Conservation (phyloP, 2,888 invertebrate genomes). For the Boloria euphrosyne region DNA sequence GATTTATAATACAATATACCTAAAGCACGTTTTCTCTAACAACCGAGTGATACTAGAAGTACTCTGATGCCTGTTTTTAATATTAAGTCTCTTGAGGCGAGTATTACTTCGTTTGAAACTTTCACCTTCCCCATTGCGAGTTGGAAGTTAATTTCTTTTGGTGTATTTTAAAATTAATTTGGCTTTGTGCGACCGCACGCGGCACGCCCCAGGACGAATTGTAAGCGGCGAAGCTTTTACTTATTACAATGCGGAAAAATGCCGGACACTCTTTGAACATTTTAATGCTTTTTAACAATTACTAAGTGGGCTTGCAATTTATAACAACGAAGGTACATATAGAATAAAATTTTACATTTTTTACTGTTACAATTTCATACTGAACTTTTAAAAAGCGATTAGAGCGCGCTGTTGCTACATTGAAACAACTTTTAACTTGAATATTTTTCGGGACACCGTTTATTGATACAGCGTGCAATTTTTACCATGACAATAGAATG, state of each 20-base stretch:
- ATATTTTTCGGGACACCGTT: conserved; percentile 1
- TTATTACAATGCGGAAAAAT: conserved; percentile 65
- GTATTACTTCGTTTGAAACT: conserved; percentile 72
- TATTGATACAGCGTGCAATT: conserved; percentile 22
- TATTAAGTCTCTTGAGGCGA: conserved; percentile 69
- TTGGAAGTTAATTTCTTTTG: conserved; percentile 80
- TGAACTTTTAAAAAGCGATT: conserved; percentile 5
- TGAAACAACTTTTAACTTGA: background rate
- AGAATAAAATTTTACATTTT: background rate
- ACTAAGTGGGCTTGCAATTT: conserved; percentile 20
- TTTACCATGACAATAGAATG: conserved; percentile 27
- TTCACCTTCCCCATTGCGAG: conserved; percentile 66
- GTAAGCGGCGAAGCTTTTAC: conserved; percentile 72
- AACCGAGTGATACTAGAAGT: conserved; percentile 52
- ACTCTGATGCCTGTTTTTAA: conserved; percentile 65
- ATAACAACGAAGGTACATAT: conserved; percentile 5
- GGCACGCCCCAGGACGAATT: conserved; percentile 71
- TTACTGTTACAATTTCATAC: background rate
- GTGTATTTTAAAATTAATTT: conserved; percentile 82
- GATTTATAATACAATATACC: no score
- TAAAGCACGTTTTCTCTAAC: conserved; percentile 15
- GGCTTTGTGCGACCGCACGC: conserved; percentile 75
- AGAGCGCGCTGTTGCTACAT: conserved; percentile 11
- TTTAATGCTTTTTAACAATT: conserved; percentile 54
- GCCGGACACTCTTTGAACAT: conserved; percentile 51